Conservation (phyloP, 2,797 vertebrate genomes). For the Cygnus olor region DNA sequence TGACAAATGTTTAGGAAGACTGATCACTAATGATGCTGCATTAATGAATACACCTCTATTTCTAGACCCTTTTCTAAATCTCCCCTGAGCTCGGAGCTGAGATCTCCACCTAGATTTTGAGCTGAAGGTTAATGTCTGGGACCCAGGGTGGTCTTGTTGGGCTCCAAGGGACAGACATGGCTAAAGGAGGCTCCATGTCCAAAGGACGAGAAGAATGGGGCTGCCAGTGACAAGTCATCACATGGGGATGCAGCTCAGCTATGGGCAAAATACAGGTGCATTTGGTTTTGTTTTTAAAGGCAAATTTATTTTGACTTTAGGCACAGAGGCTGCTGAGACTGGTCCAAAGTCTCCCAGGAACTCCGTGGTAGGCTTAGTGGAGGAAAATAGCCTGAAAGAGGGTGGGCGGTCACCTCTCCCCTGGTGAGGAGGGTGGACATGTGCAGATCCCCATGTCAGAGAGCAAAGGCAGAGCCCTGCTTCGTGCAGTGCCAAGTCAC, state of each 20-base stretch:
- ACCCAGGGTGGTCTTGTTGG: neutral
- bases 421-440: accelerated
- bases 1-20: neutral
- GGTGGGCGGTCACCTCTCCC: neutral
- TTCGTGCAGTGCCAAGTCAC: neutral
- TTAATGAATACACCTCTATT: slow-evolving; percentile 1
- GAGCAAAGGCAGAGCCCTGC: neutral
- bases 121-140: neutral
- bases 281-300: neutral
- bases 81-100: neutral
- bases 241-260: neutral
- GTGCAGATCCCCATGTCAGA: neutral
- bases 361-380: neutral
- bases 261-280: neutral
- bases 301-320: neutral
- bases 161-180: neutral
- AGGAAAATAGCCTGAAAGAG: neutral
- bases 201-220: neutral
- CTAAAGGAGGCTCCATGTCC: neutral
- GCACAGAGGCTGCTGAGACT: neutral
- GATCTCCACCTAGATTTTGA: neutral
- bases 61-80: neutral
- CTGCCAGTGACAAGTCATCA: neutral
- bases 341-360: neutral
- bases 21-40: neutral